Evolutionary conservation across 64 coral and sea anemone genomes (phyloP), one percentile per base, ranked within the genome.

Genomic region (Actinia equina): DNA sequence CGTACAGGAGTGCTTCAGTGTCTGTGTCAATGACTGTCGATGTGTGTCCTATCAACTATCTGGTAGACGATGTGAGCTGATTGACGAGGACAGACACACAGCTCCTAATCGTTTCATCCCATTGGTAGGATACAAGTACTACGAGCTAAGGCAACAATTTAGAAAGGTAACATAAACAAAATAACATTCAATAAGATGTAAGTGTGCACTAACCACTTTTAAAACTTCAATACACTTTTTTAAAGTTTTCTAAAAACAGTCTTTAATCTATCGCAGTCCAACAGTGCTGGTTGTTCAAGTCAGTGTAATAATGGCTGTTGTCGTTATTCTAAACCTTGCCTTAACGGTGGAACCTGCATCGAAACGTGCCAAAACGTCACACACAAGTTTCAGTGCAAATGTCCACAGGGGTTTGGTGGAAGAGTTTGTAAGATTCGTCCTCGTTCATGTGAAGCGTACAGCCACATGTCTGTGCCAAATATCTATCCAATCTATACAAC

Each of bases 291-390:
- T 49, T 49, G 46, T 49, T 49, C 46, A 49, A 49, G 46, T 49
- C 46, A 49, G 46, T 49, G 46, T 49, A 4, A 49, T 49, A 49
- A 49, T 8, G 46, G 46, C 46, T 49, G 46, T 49, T 49, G 46
- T 49, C 46, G 46, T 49, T 49, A 49, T 49, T 49, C 46, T 49
- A 4, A 49, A 49, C 46, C 46, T 49, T 49, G 46, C 61, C 37
- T 71, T 59, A 51, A 93, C 58, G 84, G 88, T 26, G 92, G 82
- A 15, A 41, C 43, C 0, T 93, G 92, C 19, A 82, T 60, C 0
- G 87, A 89, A 18, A 41, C 86, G 43, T 89, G 92, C 7, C 45
- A 49, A 49, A 49, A 49, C 46, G 46, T 49, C 46, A 49, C 46
- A 4, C 46, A 8, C 46, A 49, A 49, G 46, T 49, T 49, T 49